These are phyloP conservation scores for Syritta pipiens DNA, from an alignment of 2,888 invertebrate species.

Conservation along the genomic window DNA sequence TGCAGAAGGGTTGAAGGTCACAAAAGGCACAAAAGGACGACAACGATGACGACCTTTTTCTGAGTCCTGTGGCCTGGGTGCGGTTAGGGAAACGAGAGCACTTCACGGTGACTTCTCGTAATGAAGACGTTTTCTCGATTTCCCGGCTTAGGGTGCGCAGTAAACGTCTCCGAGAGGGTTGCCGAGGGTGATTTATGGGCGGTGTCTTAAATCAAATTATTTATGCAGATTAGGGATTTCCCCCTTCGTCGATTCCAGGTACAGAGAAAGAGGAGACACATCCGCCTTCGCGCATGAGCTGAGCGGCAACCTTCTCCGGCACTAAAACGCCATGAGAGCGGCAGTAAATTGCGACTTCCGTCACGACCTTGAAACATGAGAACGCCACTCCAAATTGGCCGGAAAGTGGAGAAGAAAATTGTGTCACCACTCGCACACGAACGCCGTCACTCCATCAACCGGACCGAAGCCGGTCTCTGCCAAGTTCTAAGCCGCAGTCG, in stretches of 20 bases:
- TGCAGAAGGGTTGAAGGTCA: conserved; percentile 65
- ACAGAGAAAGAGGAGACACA: too few relatives aligned
- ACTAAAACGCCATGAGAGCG: conserved; percentile 39
- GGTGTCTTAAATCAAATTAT: conserved; percentile 48
- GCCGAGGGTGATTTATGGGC: conserved; percentile 57
- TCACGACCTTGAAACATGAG: conserved; percentile 61
- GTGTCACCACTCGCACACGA: conserved; percentile 45
- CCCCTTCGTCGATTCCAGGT: too few relatives aligned
- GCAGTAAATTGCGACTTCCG: conserved; percentile 39
- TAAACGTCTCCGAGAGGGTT: conserved; percentile 46
- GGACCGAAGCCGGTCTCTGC: too few relatives aligned
- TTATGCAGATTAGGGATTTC: conserved; percentile 40
- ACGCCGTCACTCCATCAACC: conserved; percentile 53
- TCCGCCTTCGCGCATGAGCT: not conserved
- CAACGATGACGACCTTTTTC: conserved; percentile 29
- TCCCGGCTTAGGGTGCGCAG: conserved; percentile 34
- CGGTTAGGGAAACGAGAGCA: conserved; percentile 55
- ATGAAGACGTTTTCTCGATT: conserved; percentile 49
- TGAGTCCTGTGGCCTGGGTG: not conserved
- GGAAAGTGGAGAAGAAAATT: conserved; percentile 66
- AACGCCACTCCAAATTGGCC: conserved; percentile 52
- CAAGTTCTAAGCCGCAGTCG: too few relatives aligned
- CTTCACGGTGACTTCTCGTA: conserved; percentile 21
- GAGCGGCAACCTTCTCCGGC: conserved; percentile 10
- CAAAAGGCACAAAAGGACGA: too few relatives aligned